These are phyloP conservation scores for Drosophila equinoxialis DNA, from an alignment of 1,140 invertebrate species.

Conservation along the genomic window DNA sequence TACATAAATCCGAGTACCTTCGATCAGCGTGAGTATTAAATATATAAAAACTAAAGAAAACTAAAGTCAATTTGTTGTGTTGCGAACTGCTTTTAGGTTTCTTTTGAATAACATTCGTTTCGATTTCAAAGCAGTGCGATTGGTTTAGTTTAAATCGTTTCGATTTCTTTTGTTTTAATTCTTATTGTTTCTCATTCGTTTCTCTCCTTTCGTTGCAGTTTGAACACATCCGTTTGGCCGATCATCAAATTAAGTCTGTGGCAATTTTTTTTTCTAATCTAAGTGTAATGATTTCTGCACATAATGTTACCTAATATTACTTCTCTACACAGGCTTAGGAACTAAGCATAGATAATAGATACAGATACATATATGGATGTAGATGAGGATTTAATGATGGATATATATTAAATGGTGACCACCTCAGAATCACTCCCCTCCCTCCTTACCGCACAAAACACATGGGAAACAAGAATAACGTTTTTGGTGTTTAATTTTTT, in stretches of 20 bases:
- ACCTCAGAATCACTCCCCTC: not conserved
- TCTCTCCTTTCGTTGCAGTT: constrained; percentile 47
- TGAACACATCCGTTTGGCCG: constrained; percentile 40
- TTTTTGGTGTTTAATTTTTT: no score
- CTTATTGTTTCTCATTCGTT: not conserved
- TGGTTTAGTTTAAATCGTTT: not conserved
- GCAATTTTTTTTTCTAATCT: constrained; percentile 44
- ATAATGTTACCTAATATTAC: constrained; percentile 24
- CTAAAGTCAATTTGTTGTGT: not conserved
- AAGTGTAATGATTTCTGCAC: constrained; percentile 53
- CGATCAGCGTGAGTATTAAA: constrained; percentile 87
- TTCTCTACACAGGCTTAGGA: constrained; percentile 46
- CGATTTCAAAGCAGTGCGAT: no score
- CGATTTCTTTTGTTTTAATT: not conserved
- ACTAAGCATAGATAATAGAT: constrained; percentile 28
- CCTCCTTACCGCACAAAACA: not conserved
- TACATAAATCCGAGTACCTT: constrained; percentile 94
- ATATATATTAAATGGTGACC: constrained; percentile 16
- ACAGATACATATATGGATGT: not conserved
- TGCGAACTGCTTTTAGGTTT: no score
- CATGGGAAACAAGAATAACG: no score
- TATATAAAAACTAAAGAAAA: not conserved
- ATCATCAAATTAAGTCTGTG: constrained; percentile 61
- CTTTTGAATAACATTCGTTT: no score
- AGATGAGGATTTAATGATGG: not conserved